phyloP scores from a whole-genome alignment of 2,113 vertebrate genomes.

The Geothlypis trichas region DNA sequence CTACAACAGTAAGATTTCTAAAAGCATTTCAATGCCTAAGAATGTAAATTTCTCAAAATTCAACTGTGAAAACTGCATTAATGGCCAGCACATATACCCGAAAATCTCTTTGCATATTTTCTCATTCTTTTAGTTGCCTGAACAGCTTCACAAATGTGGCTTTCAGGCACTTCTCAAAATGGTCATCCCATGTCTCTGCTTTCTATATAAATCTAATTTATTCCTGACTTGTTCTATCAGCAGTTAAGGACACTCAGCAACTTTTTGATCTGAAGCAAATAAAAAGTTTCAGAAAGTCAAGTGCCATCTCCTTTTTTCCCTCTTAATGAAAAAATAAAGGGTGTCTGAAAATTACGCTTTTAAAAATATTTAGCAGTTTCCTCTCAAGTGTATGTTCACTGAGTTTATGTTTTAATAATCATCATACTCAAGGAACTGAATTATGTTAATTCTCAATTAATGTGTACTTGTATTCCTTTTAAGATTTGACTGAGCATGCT shows the following conservation, averaged over 20 bases:
- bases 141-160: not conserved
- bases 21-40: not conserved
- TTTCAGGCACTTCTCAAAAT: not conserved
- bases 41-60: not conserved
- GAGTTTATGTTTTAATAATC: constrained; percentile 46
- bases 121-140: not conserved
- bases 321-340: constrained; percentile 28
- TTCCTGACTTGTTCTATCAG: not conserved
- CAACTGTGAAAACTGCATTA: not conserved
- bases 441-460: constrained; percentile 69
- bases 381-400: not conserved
- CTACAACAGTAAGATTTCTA: not conserved
- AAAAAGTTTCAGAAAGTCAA: constrained; percentile 42
- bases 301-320: not conserved
- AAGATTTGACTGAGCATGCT: constrained; percentile 41
- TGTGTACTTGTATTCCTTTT: constrained; percentile 45
- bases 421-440: constrained; percentile 34
- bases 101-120: not conserved
- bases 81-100: not conserved
- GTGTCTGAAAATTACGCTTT: constrained; percentile 40
- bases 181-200: not conserved
- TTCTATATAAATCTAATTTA: not conserved
- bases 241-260: constrained; percentile 21
- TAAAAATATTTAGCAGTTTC: constrained; percentile 51
- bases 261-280: constrained; percentile 26